Evolutionary conservation across 64 coral and sea anemone genomes (phyloP).

Genomic region (Stichodactyla helianthus): DNA sequence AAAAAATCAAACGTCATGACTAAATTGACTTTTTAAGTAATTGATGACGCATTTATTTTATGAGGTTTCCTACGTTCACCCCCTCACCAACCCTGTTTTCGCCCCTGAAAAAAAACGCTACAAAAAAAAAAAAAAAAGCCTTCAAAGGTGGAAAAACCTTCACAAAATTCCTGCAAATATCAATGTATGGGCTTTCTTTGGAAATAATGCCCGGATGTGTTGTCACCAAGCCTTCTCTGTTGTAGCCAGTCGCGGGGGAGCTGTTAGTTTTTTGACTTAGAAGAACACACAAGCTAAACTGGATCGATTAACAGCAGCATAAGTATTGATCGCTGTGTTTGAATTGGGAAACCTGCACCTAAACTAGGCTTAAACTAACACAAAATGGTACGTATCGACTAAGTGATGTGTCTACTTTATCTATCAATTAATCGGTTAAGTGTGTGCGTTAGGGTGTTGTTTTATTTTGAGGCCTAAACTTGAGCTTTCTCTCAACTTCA

Average conservation of each 20-base stretch:
- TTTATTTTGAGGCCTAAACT: background rate
- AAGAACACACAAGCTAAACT: background rate
- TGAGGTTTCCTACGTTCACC: too few relatives aligned
- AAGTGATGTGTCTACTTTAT: background rate
- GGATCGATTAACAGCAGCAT: background rate
- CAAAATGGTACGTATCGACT: constrained; percentile 23
- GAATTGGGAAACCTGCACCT: background rate
- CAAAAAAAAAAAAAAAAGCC: too few relatives aligned
- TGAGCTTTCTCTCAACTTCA: background rate
- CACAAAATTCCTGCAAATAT: too few relatives aligned
- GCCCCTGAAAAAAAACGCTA: too few relatives aligned
- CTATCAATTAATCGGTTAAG: background rate
- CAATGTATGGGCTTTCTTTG: background rate
- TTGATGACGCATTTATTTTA: too few relatives aligned
- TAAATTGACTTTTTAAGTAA: too few relatives aligned
- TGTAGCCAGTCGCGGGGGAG: background rate
- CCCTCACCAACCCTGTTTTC: too few relatives aligned
- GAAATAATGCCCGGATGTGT: background rate
- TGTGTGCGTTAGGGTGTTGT: background rate
- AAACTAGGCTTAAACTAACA: constrained; percentile 6
- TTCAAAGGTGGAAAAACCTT: background rate
- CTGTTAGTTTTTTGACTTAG: constrained; percentile 9
- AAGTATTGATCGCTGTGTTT: background rate
- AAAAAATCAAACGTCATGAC: too few relatives aligned
- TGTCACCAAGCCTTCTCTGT: background rate